A percentile compares a stretch with the other conserved stretches of the same genome.
phyloP scores from a whole-genome alignment of 2,888 invertebrate genomes.

The Zootermopsis nevadensis region DNA sequence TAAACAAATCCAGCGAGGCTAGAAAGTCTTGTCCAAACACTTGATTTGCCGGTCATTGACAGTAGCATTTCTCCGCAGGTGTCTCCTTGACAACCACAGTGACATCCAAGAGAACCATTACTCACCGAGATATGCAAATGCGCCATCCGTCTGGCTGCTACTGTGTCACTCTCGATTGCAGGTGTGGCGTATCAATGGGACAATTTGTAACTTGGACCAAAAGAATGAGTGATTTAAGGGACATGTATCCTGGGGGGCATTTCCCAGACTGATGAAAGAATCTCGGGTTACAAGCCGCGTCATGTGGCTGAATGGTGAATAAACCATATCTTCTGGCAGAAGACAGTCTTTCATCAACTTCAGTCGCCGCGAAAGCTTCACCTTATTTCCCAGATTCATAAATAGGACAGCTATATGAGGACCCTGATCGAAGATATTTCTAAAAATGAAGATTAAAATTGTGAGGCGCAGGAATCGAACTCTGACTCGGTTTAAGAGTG shows the following conservation, averaged over 20 bases:
- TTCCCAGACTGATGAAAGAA: no score
- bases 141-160: background rate
- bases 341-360: no score
- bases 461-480: no score
- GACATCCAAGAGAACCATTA: conserved; percentile 13
- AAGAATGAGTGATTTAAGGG: conserved; percentile 30
- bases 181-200: conserved; percentile 29
- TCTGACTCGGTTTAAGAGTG: no score
- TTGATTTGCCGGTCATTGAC: conserved; percentile 15
- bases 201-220: conserved; percentile 21
- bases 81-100: conserved; percentile 18
- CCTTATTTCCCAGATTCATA: background rate
- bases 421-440: no score
- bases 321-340: no score
- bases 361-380: no score
- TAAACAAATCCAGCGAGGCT: background rate
- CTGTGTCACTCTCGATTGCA: background rate
- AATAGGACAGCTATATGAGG: no score
- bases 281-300: no score
- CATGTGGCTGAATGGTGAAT: no score
- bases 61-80: background rate
- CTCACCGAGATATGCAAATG: conserved; percentile 28
- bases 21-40: background rate
- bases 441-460: no score
- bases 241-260: background rate